Evolutionary conservation across 2,888 invertebrate genomes (phyloP), one percentile per base, ranked within the genome.

Genomic region (Magallana nippona): DNA sequence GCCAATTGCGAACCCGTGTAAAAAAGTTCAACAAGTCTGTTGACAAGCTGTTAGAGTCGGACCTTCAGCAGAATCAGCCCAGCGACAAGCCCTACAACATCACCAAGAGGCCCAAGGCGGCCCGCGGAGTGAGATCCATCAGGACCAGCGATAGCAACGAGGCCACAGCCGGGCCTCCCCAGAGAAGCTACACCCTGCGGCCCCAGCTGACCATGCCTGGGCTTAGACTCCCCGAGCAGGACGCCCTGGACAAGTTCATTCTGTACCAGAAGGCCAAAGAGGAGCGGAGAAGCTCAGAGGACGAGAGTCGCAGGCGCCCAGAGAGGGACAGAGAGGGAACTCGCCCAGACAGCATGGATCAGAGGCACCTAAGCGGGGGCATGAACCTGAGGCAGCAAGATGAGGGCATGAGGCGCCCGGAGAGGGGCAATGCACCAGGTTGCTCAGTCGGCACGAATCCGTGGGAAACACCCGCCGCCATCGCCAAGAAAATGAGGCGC

Each of bases 1-100:
- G n/a, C 60, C n/a, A 60, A 19, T 15, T 60, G 60, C 60, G 10
- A 60, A 60, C n/a, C 60, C 19, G 60, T 60, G n/a, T 60, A 10
- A n/a, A 19, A 10, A 19, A 60, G 19, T 60, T 60, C 60, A 60
- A 60, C 60, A n/a, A 19, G 13, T n/a, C n/a, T 60, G 60, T 60
- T 19, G 60, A 60, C 60, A 60, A 19, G 60, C 19, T 60, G 60
- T n/a, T 60, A 10, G 60, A 60, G 10, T n/a, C 60, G 10, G n/a
- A 60, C n/a, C 60, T 19, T 0, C 60, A 60, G 60, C 60, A 60
- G 60, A 60, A 8, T n/a, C 60, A 60, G n/a, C 60, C 60, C 0
- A 60, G 60, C 60, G 17, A 60, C 10, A 60, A 60, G 60, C 60
- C 60, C 19, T 60, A 60, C 60, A 17, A 60, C 60, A 60, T 60